Base-by-base conservation (phyloP, 2,888 invertebrate genomes). In the Thereva unica region DNA sequence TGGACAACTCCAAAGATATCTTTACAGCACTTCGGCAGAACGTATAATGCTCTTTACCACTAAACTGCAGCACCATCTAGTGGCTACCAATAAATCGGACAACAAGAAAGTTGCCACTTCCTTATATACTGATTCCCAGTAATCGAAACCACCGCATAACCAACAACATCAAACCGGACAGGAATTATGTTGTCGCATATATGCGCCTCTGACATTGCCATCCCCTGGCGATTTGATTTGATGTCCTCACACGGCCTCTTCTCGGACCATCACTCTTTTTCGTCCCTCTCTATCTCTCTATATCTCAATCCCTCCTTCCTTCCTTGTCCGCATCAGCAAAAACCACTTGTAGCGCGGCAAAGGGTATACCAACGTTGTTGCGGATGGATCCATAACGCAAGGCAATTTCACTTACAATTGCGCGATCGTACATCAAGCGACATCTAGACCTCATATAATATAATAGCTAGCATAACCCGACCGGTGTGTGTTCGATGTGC, bases 131-230 rank as follows among this genome's bases (percentile, higher is more conserved):
- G 50, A 61, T 61, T 61, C 61, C 61, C 50, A 41, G 61, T 61
- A 61, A 61, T 61, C 50, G 61, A 50, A 61, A 50, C 61, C 50
- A 61, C 50, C 34, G 61, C 61, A 61, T 50, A 59, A n/a, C n/a
- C n/a, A n/a, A 61, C 61, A 61, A 61, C 61, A 61, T 61, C 61
- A 61, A 61, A 50, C 61, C 61, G 50, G 61, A 61, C 61, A 61
- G 61, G 34, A 61, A 61, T 61, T 61, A 61, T 61, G 61, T 61
- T 61, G 61, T 61, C 61, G 50, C 61, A 50, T 61, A n/a, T n/a
- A 61, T 61, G 61, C 61, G 61, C 61, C 61, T 61, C 61, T 61
- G 61, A 61, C 61, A 61, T 50, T 61, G 61, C 61, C 61, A 61
- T 61, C 61, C 61, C 61, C 61, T 34, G 50, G 50, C 61, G 35